Evolutionary conservation across 2,113 vertebrate species (phyloP), one percentile per base, ranked within the genome.

Genomic region (Laterallus jamaicensis): DNA sequence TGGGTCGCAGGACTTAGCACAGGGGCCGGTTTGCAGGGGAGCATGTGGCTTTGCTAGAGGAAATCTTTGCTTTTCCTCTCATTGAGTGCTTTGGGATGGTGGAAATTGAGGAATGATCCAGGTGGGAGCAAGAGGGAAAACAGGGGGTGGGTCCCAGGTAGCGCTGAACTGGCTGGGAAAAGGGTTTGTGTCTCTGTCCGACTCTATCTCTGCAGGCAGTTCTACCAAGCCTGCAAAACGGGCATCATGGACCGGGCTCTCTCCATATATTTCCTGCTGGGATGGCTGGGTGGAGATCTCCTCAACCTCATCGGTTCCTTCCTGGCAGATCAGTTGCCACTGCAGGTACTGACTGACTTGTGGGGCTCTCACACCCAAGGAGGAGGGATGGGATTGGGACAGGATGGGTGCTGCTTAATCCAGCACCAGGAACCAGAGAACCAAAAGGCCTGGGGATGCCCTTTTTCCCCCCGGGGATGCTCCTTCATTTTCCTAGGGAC

Each of bases 171-270:
- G 1, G 12, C 5, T 4, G 5, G 71, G 39, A n/a, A 37, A 13
- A 32, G 7, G 14, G 17, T 44, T 44, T 59, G 37, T 71, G 39
- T 39, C 82, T 69, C 50, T 83, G 40, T 67, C 47, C 8, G 4
- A 26, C 29, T 28, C 16, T 21, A 56, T 40, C 77, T 64, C 60
- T 77, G 20, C 97, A 99, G 99, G 68, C 99, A 99, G 88, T 99
- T 98, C 91, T 97, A 98, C 97, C 98, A 98, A 59, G 99, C 99
- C 14, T 99, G 98, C 87, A 98, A 96, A 92, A 98, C 94, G 0
- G 99, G 99, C 66, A 99, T 99, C 76, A 99, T 99, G 99, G 99
- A 99, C 97, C 97, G 95, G 24, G 99, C 99, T 5, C 94, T 99
- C 40, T 99, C 99, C 8, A 93, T 99, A 49, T 99, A 99, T 98